These are phyloP conservation scores for Catharus bicknelli DNA, from an alignment of 2,113 vertebrate genomes.

Conservation along the genomic window DNA sequence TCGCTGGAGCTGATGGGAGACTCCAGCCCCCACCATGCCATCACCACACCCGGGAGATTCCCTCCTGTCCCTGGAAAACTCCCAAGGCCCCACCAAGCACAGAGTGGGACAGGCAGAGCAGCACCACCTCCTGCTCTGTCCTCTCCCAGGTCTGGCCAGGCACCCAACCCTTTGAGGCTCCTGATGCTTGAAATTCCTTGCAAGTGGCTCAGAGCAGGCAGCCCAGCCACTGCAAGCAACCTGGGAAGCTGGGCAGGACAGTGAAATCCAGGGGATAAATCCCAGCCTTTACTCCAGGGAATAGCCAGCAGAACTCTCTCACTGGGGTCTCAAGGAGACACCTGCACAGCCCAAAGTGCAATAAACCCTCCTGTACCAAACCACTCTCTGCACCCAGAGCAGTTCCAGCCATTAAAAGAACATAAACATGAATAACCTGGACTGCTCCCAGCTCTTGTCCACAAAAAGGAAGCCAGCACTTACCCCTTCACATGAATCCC, in stretches of 20 bases:
- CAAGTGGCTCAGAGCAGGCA: not conserved
- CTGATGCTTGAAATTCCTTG: not conserved
- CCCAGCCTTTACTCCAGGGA: not conserved
- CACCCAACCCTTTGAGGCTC: not conserved
- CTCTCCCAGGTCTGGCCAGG: not conserved
- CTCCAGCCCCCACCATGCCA: not conserved
- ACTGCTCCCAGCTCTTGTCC: not conserved
- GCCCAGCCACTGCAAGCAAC: not conserved
- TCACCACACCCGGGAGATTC: accelerated
- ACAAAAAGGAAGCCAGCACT: not conserved
- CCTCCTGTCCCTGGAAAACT: accelerated
- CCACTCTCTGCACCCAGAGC: not conserved
- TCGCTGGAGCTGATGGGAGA: accelerated
- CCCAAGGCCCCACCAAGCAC: not conserved
- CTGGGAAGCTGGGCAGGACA: not conserved
- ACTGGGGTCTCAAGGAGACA: accelerated
- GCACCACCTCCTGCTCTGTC: not conserved
- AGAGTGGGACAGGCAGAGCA: accelerated
- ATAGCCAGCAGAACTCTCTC: not conserved
- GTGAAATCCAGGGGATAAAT: not conserved
- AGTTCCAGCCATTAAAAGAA: not conserved
- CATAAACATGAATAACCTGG: accelerated
- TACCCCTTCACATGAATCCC: not conserved
- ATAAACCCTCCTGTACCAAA: not conserved
- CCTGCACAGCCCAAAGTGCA: not conserved